Percentiles rank a stretch among this genome's conserved stretches.
Evolutionary conservation across 2,888 invertebrate genomes (phyloP).

Genomic region (Coelogynopora nodosa): DNA sequence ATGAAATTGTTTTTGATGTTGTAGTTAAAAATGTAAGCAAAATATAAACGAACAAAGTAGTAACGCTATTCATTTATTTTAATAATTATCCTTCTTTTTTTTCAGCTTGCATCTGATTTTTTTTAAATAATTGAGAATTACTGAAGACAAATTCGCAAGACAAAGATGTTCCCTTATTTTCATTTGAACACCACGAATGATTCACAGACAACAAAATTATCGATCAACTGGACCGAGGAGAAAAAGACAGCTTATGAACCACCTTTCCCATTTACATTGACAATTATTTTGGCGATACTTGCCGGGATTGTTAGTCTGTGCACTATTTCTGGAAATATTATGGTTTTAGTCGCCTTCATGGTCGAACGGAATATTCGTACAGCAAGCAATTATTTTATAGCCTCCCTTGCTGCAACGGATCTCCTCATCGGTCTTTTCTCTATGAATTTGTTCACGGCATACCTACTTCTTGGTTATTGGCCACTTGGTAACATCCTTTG

Average conservation of each 20-base stretch:
- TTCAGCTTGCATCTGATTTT: too few relatives aligned
- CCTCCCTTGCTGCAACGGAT: constrained; percentile 92
- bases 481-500: constrained; percentile 89
- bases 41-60: too few relatives aligned
- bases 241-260: constrained; percentile 92
- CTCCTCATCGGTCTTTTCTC: constrained; percentile 94
- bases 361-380: constrained; percentile 84
- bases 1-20: too few relatives aligned
- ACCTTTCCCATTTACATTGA: constrained; percentile 74
- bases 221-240: constrained; percentile 68
- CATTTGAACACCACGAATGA: background rate
- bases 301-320: constrained; percentile 72
- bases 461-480: constrained; percentile 93
- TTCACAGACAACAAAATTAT: background rate
- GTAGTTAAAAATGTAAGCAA: too few relatives aligned
- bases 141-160: too few relatives aligned
- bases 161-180: background rate
- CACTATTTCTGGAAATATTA: constrained; percentile 74
- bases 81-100: too few relatives aligned
- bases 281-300: constrained; percentile 97
- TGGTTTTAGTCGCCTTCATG: constrained; percentile 88
- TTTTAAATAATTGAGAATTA: too few relatives aligned
- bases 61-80: too few relatives aligned
- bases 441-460: constrained; percentile 96
- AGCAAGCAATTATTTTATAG: constrained; percentile 98